Evolutionary conservation across 2,797 vertebrate genomes (phyloP), one percentile per base, ranked within the genome.

Genomic region (Hafferia zeledoni): DNA sequence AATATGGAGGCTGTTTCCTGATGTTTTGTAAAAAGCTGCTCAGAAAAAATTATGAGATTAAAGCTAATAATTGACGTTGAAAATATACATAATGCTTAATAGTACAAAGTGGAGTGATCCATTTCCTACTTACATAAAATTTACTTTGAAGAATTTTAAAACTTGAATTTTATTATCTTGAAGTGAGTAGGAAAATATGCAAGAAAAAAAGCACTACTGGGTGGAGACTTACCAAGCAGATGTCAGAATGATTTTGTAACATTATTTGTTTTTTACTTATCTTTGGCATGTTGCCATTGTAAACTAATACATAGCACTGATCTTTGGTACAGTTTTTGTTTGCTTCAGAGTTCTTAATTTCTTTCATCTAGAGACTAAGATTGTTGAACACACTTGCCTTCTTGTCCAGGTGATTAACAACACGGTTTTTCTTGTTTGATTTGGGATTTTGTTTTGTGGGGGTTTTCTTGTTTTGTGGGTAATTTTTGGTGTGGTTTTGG

Each of bases 11-110:
- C 31, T 89, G 23, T 49, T 91, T 61, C 52, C 44, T 92, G 57
- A 83, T 87, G 22, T 52, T 93, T 78, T 85, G 76, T 79, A 53
- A 90, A 76, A 55, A 94, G 78, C 52, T 82, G 39, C 86, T 71
- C 78, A 88, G 74, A 83, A 78, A 88, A 22, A 59, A 60, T 56
- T 44, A 41, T 43, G 46, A 95, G 47, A 89, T 68, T 86, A 89
- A 95, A 65, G 37, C 56, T 78, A 43, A 69, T 68, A 6, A 13
- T 37, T 59, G 5, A 63, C 65, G 67, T 88, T 19, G 50, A 95
- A 72, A 93, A 52, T 85, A 44, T 4, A 39, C 27, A 17, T 93
- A 12, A 60, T 87, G 28, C 27, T 43, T 53, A 75, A 37, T 23
- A 71, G 35, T 52, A 37, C 5, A 2, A 60, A 61, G 52, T 12